Evolutionary conservation across 2,113 vertebrate species (phyloP), one percentile per base, ranked within the genome.

Genomic region (Nothobranchius furzeri): DNA sequence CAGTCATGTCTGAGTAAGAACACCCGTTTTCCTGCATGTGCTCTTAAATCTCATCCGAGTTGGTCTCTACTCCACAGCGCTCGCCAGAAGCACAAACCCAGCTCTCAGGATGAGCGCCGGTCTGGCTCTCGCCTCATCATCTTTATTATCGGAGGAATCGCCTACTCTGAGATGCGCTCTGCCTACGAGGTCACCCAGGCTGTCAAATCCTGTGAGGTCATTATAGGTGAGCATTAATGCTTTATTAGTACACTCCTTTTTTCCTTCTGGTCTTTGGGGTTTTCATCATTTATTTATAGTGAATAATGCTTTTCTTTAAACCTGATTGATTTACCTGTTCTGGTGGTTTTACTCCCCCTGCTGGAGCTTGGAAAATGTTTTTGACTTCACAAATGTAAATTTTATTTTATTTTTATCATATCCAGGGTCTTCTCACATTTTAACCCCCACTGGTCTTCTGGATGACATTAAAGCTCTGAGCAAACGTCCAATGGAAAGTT

Each of bases 91-190:
- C 84, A 88, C 68, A 92, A 92, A 81, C 50, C 77, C 8, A 95
- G 91, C 53, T 70, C 82, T 30, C 86, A 87, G 64, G 96, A 96
- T 0, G 96, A 98, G 9, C 91, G 93, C 1, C 93, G 92, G 51
- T 92, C 71, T 6, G 90, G 93, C 0, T 95, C 96, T 0, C 94
- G 94, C 11, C 90, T 99, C 70, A 97, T 99, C 42, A 14, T 99
- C n/a, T 99, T 99, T 79, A 82, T 98, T 30, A 92, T 98, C 0
- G 98, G 98, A n/a, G 98, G 98, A 0, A 86, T 99, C 70, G 91
- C 94, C 0, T 91, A 90, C 76, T 99, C 98, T 0, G 98, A 99
- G 92, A 97, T 95, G 93, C 96, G 98, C 56, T 92, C 90, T 37
- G 96, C 98, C 52, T 99, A 99, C 10, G 94, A 99, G 81, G 95